These are phyloP conservation scores for Grantiella picta DNA, from an alignment of 2,113 vertebrate genomes.

Conservation along the genomic window DNA sequence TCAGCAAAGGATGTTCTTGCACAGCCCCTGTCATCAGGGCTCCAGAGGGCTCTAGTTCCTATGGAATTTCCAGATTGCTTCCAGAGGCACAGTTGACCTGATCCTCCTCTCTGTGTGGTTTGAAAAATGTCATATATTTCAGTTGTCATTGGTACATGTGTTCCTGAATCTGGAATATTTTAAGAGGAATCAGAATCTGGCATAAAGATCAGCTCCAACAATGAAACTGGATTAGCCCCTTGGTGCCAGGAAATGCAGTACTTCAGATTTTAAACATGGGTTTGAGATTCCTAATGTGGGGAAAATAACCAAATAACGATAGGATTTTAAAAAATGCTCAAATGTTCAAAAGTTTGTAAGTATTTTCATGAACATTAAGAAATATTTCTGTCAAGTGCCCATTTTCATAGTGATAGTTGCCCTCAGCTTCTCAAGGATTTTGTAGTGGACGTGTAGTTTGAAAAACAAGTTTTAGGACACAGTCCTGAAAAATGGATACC, in stretches of 20 bases:
- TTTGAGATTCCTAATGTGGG: neutral
- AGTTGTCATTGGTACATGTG: neutral
- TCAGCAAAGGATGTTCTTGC: neutral
- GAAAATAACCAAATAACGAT: neutral
- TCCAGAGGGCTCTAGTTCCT: neutral
- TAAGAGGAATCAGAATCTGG: neutral
- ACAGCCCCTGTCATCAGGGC: neutral
- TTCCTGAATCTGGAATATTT: slow-evolving; percentile 14
- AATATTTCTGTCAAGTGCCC: neutral
- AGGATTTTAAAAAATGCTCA: neutral
- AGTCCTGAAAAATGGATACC: neutral
- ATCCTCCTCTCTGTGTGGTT: neutral
- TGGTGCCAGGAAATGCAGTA: neutral
- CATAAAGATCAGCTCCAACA: neutral
- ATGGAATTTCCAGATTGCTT: neutral
- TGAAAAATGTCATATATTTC: neutral
- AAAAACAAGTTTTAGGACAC: neutral
- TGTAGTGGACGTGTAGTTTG: neutral
- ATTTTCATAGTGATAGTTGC: neutral
- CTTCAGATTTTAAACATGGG: neutral
- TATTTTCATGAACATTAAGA: neutral
- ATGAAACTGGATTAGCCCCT: neutral
- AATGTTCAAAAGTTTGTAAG: neutral
- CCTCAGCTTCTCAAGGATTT: neutral
- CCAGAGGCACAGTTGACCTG: neutral